Conservation (phyloP, 1,140 invertebrate species). For the Eciton burchellii region DNA sequence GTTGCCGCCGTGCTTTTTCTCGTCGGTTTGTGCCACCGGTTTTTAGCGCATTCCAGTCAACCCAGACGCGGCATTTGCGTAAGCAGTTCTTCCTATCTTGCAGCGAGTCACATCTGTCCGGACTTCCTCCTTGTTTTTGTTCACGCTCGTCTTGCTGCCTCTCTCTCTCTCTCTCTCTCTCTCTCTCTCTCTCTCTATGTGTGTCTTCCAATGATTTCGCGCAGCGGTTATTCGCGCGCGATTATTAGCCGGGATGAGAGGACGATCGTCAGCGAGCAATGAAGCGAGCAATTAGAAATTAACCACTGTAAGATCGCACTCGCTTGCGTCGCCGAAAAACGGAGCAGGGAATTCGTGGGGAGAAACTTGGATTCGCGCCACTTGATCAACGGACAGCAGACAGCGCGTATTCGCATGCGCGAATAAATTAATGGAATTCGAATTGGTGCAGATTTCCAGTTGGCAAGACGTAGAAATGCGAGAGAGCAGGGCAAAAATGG, state of each 20-base stretch:
- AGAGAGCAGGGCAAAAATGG: not conserved
- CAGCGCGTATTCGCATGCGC: no score
- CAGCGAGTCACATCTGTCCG: constrained; percentile 71
- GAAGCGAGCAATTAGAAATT: not conserved
- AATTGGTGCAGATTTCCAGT: no score
- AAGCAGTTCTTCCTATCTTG: constrained; percentile 73
- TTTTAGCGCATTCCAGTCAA: constrained; percentile 79
- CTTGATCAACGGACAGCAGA: no score
- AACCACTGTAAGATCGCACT: no score
- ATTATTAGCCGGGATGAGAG: not conserved
- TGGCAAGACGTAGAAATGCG: no score
- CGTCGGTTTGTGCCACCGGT: constrained; percentile 65
- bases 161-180: constrained; percentile 26
- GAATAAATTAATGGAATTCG: no score
- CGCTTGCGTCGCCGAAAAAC: no score
- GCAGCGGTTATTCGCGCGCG: not conserved
- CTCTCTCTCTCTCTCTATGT: constrained; percentile 34
- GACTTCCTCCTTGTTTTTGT: constrained; percentile 68
- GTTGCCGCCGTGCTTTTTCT: constrained; percentile 71
- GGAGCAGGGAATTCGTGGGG: no score
- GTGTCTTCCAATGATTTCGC: constrained; percentile 4
- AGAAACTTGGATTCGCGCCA: no score
- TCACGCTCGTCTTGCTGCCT: not conserved
- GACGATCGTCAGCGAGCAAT: not conserved
- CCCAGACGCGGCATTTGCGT: constrained; percentile 76